Conservation (phyloP, 2,797 vertebrate species). For the Cynodonichthys magdalenae region DNA sequence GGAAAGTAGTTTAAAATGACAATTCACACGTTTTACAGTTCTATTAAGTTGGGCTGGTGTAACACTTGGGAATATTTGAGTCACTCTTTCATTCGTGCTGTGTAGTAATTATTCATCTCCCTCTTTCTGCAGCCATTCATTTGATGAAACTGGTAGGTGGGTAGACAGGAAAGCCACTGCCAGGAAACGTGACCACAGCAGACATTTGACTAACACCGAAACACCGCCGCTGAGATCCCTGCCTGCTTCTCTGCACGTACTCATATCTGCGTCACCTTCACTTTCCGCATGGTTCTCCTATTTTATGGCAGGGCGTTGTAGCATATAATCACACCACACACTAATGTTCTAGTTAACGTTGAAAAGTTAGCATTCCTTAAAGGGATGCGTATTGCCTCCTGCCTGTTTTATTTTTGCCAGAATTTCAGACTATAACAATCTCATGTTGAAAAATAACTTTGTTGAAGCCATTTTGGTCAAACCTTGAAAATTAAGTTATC, state of each 20-base stretch:
- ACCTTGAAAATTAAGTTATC: too few relatives aligned
- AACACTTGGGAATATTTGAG: too few relatives aligned
- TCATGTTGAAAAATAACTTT: too few relatives aligned
- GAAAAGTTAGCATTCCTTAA: too few relatives aligned
- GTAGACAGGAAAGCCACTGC: background rate
- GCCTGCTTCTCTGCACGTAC: conserved; percentile 78
- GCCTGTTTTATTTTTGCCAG: too few relatives aligned
- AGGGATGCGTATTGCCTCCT: too few relatives aligned
- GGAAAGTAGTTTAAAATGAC: too few relatives aligned
- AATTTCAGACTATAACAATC: too few relatives aligned
- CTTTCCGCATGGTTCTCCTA: conserved; percentile 11
- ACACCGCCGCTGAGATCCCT: conserved; percentile 46
- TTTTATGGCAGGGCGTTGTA: background rate
- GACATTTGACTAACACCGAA: conserved; percentile 51
- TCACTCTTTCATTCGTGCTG: background rate
- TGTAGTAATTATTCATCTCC: background rate
- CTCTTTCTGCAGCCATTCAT: background rate
- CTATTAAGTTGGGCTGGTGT: too few relatives aligned
- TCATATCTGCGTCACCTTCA: conserved; percentile 67
- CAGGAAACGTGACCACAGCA: conserved; percentile 47
- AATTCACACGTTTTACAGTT: too few relatives aligned
- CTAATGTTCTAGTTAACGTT: too few relatives aligned
- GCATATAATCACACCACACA: background rate
- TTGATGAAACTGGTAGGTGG: background rate
- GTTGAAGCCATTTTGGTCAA: too few relatives aligned